These are phyloP conservation scores for Anguilla japonica DNA, from an alignment of 2,113 vertebrate species.

Conservation along the genomic window DNA sequence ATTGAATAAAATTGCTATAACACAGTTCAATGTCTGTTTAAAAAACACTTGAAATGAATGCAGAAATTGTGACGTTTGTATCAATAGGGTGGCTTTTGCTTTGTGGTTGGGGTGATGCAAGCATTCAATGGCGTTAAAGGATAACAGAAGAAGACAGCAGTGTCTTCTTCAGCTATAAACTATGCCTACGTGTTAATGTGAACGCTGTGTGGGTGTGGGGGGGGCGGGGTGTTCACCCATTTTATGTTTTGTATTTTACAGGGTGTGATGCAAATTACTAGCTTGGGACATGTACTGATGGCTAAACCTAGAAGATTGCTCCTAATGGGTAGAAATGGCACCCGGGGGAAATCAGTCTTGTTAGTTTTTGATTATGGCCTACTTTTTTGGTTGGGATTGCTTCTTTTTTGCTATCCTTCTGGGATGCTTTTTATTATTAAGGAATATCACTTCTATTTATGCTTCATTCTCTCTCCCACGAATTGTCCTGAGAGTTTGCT, in stretches of 20 bases:
- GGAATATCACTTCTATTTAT: constrained; percentile 28
- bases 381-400: constrained; percentile 21
- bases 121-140: no score
- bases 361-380: constrained; percentile 34
- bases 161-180: not conserved
- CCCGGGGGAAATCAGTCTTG: constrained; percentile 23
- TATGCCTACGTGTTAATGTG: not conserved
- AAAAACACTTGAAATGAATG: no score
- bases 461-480: constrained; percentile 15
- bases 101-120: no score
- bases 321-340: constrained; percentile 30
- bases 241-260: not conserved
- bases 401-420: constrained; percentile 26
- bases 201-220: not conserved
- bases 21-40: no score
- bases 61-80: no score
- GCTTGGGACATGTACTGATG: constrained; percentile 5
- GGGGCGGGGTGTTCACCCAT: not conserved
- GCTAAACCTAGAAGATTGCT: constrained; percentile 11
- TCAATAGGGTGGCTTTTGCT: no score
- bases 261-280: constrained; percentile 16
- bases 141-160: no score
- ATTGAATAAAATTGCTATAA: no score
- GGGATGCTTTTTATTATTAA: constrained; percentile 18
- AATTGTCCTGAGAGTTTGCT: constrained; percentile 23